Base-by-base conservation (phyloP, 2,113 vertebrate species). In the Chloropsis hardwickii region DNA sequence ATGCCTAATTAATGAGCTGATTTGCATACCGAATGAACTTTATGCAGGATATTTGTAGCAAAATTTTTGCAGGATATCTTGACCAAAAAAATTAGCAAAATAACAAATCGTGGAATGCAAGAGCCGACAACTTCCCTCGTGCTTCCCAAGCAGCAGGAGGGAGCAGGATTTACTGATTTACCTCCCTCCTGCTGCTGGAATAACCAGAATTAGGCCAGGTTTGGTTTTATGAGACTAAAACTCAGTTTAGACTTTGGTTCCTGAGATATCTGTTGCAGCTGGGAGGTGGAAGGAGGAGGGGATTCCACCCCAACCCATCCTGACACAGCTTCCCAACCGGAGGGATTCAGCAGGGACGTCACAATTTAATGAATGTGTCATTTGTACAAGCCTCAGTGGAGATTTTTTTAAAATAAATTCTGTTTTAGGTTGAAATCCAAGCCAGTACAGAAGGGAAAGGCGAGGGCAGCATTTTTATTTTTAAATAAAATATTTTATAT, bases 301-400 rank as follows among this genome's bases (percentile, higher is more conserved):
- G 27, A 23, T 27, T 15, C n/a, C 33, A 3, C 3, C 10, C 65
- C 24, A 53, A 2, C 25, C 20, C 48, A 10, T 14, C 31, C 76
- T 57, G 47, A 16, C 25, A 12, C 58, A 39, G 5, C 39, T 45
- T 40, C 53, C 61, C 57, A 37, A 1, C 3, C 56, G 4, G 4
- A 22, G 45, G 0, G 33, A 27, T 9, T 5, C 48, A 25, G n/a
- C 3, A 45, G 23, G 58, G 56, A 20, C 20, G 13, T 25, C 65
- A 35, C 9, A 25, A 7, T 51, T 78, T 12, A 12, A 14, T 6
- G 3, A 9, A 10, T 3, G 0, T 22, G 10, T 37, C 20, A n/a
- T 29, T 86, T 66, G 25, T 8, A 7, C 8, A 3, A 64, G 7
- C 13, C 18, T 45, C 37, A 16, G 2, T 3, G 22, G 7, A 21